These are phyloP conservation scores for Meteorus cinctellus DNA, from an alignment of 2,888 invertebrate genomes.

Conservation along the genomic window DNA sequence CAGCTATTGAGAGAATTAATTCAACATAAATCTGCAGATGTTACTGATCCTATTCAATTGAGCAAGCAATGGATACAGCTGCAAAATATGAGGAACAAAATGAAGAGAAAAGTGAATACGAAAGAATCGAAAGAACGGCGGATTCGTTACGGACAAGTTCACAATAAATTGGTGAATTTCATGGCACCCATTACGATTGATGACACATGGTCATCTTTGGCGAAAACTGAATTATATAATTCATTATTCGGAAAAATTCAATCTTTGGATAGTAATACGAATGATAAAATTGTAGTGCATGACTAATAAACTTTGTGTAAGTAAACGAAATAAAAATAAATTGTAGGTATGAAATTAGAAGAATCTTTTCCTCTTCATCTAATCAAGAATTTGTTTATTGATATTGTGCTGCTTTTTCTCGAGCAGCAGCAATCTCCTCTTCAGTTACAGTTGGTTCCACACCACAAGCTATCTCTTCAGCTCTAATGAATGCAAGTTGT, in stretches of 20 bases:
- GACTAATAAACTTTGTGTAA: neutral
- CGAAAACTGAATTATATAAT: conserved; percentile 85
- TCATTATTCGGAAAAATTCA: conserved; percentile 84
- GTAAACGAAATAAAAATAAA: neutral
- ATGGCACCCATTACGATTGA: conserved; percentile 86
- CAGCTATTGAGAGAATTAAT: conserved; percentile 93
- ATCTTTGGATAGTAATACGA: conserved; percentile 43
- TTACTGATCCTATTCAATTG: conserved; percentile 88
- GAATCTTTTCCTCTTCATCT: neutral
- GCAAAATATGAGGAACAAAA: conserved; percentile 92
- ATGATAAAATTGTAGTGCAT: conserved; percentile 17
- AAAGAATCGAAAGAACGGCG: conserved; percentile 95
- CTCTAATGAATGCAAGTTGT: conserved; percentile 82
- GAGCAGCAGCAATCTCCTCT: conserved; percentile 80
- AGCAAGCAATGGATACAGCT: conserved; percentile 93
- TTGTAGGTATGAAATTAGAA: neutral
- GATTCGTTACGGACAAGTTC: conserved; percentile 86
- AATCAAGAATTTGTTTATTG: conserved; percentile 18
- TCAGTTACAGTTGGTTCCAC: conserved; percentile 80
- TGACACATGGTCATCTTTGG: conserved; percentile 83
- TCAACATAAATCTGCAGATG: conserved; percentile 89
- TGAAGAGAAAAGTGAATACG: conserved; percentile 94
- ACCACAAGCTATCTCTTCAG: conserved; percentile 82
- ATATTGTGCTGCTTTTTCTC: conserved; percentile 72
- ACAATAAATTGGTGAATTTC: conserved; percentile 90